Evolutionary conservation across 1,140 invertebrate species (phyloP), one percentile per base, ranked within the genome.

Genomic region (Oncopodura yosiiana): DNA sequence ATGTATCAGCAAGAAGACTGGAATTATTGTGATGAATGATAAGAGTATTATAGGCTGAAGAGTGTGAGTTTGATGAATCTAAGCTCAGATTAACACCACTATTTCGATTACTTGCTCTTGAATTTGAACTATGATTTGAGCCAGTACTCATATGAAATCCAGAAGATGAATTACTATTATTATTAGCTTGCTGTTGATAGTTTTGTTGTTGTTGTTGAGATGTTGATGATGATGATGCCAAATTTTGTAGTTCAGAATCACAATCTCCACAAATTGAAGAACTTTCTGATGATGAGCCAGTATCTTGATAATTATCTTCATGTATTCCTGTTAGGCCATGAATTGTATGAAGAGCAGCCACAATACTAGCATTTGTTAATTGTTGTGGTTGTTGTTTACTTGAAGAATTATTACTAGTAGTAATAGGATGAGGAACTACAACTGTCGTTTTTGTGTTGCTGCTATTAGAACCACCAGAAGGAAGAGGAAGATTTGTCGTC

Each of bases 31-130:
- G 60, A 50, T 68, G 67, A 18, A 69, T 69, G 36, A 69, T 68
- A 9, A 70, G 57, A 55, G 68, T 69, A 57, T 69, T 68, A 18
- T 62, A 68, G 3, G n/a, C n/a, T n/a, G 62, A 51, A 37, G 66
- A 55, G 48, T 68, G 63, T 42, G 56, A 59, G 41, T 58, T 58
- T 5, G 6, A 42, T 21, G 62, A 64, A 49, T 64, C 62, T 49
- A 58, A 56, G 49, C 62, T 64, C 56, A 55, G 51, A 21, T 61
- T 61, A 19, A 27, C 29, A 29, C 53, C 41, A 48, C 53, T 50
- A 23, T 54, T 50, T 21, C 43, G 44, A 14, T 45, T 27, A 27
- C 36, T 29, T 19, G 36, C 43, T 49, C 30, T 3, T 21, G 30
- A 23, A 24, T 30, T 48, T 21, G 32, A 38, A 37, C 38, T 49